Base-by-base conservation (phyloP, 2,888 invertebrate species). In the Drosophila silvestris region DNA sequence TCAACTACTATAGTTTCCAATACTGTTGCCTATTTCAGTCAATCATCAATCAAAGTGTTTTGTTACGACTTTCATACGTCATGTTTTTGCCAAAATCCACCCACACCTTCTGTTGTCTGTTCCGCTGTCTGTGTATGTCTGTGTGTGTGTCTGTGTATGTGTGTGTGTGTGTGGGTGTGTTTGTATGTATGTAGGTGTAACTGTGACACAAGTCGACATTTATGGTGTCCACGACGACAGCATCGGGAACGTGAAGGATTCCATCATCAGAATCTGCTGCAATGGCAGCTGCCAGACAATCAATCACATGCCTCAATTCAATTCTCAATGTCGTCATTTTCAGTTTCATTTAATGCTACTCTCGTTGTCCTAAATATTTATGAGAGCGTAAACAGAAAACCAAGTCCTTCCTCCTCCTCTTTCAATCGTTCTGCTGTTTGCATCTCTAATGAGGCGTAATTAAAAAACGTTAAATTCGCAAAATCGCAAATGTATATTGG, bases 1-100 rank as follows among this genome's bases (percentile, higher is more conserved):
- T 14, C 16, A 59, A 39, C 14, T 61, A 47, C 16, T 58, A 47
- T 56, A 67, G 62, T 52, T 53, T 58, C 52, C 53, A 62, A 66
- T 62, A 71, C 62, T 47, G 56, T 52, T 76, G 67, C 54, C 62
- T 75, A 79, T 81, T 88, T 79, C 83, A 79, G 82, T 80, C 83
- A 79, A 83, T 86, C 88, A 86, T 86, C 85, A 86, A 86, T 86
- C 85, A 86, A 88, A 88, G 88, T 88, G 85, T 88, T 88, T 85
- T 83, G 85, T 88, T 85, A 80, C 88, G 83, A 86, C 74, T 85
- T 87, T 85, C 70, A 77, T 83, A 79, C 77, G 87, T 85, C 87
- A 84, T 86, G 86, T 86, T 75, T 75, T 60, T 35, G 71, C 63
- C 63, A 50, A 73, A 69, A 79, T 52, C 52, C 76, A 22, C 65